Base-by-base conservation (phyloP, 1,140 invertebrate species). In the Atta colombica region DNA sequence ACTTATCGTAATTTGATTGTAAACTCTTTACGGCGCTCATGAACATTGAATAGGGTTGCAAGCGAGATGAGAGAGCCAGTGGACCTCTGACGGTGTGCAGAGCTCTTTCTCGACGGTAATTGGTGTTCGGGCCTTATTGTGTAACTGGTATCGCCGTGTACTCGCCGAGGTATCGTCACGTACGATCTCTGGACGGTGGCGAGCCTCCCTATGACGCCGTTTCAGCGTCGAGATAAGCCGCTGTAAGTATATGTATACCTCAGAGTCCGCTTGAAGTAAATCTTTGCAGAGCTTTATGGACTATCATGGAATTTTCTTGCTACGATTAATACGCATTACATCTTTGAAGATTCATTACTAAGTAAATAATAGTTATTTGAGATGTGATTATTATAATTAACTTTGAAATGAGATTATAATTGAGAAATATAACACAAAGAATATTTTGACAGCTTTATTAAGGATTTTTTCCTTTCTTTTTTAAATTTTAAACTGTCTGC, bases 81-180 rank as follows among this genome's bases (percentile, higher is more conserved):
- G 80, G 88, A 89, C 87, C 91, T 77, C 90, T 91, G 84, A 80
- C 86, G 84, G 88, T 81, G 88, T 71, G 78, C 77, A 49, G 88
- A 69, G 87, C 87, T 92, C 91, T 91, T 91, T 88, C 81, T 80
- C 60, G 80, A 81, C 88, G 88, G 88, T 93, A 92, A 92, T 93
- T 92, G 91, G 91, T 92, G 90, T 92, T 92, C 89, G 88, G 87
- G 75, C 77, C 87, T 92, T 89, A 92, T 93, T 93, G 92, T 93
- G 92, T 91, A 91, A 92, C 90, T 90, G 91, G 89, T 89, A 92
- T 92, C 91, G 92, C 63, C 86, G 78, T 92, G 92, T 92, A 92
- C 89, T 92, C 87, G 81, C 81, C 84, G 39, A 58, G 69, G 49
- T 93, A 93, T 93, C 92, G 88, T 78, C 53, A 80, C 87, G 84